These are phyloP conservation scores for Psettodes erumei DNA, from an alignment of 2,113 vertebrate species.

Conservation along the genomic window DNA sequence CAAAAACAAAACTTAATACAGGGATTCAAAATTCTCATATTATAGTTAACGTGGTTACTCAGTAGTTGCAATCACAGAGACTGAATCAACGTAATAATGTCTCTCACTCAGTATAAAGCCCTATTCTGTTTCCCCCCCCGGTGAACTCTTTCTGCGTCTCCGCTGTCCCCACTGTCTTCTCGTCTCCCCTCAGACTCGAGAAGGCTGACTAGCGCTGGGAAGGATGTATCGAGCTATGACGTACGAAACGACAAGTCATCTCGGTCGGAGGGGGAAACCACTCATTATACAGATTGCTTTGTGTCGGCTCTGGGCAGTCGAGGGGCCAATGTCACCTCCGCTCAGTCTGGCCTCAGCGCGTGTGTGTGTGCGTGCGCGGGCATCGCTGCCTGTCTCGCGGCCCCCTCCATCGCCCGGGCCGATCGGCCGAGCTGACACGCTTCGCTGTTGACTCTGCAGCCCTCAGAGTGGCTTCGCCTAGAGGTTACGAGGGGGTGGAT, in stretches of 20 bases:
- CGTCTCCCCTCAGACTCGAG: constrained; percentile 51
- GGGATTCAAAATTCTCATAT: constrained; percentile 26
- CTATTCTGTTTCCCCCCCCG: constrained; percentile 21
- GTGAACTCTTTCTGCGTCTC: constrained; percentile 50
- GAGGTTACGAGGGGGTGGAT: constrained; percentile 49
- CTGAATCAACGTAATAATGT: constrained; percentile 31
- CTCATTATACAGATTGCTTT: constrained; percentile 81
- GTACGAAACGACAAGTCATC: constrained; percentile 67
- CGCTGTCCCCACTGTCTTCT: constrained; percentile 59
- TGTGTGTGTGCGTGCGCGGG: too few species aligned
- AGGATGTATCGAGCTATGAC: constrained; percentile 58
- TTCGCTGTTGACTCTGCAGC: constrained; percentile 42
- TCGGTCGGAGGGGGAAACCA: constrained; percentile 66
- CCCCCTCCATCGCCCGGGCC: too few species aligned
- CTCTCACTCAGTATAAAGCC: constrained; percentile 35
- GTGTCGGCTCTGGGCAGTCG: constrained; percentile 66
- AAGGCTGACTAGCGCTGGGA: constrained; percentile 48
- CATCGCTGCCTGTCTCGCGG: constrained; percentile 12
- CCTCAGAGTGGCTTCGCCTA: constrained; percentile 45
- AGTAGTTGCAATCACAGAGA: constrained; percentile 44
- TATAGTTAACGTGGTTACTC: constrained; percentile 34
- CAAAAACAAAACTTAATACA: constrained; percentile 8
- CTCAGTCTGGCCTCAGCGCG: constrained; percentile 52
- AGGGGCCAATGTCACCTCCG: constrained; percentile 70
- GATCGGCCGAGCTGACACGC: constrained; percentile 32